A percentile compares a stretch with the other conserved stretches of the same genome.
Evolutionary conservation across 2,113 vertebrate species (phyloP).

Genomic region (Channa argus): DNA sequence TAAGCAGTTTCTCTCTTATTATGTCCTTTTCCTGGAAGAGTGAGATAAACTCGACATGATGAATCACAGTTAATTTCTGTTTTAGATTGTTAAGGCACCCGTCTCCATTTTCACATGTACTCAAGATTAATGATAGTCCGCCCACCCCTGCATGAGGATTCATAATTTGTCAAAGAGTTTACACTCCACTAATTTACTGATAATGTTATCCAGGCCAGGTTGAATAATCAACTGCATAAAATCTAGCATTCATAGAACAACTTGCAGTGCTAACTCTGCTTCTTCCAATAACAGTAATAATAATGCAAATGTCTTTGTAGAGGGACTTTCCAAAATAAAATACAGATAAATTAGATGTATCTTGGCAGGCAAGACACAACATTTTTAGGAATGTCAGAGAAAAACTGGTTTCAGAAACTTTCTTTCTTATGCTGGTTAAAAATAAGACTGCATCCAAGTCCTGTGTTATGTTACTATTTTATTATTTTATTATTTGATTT

Average conservation of each 20-base stretch:
- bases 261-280: not conserved
- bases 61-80: conserved; percentile 69
- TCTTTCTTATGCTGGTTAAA: not conserved
- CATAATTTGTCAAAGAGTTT: conserved; percentile 68
- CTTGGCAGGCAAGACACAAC: not conserved
- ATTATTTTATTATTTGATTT: not conserved
- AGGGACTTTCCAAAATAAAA: not conserved
- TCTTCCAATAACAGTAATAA: conserved; percentile 8
- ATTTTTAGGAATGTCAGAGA: not conserved
- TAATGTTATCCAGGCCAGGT: conserved; percentile 55
- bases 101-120: conserved; percentile 55
- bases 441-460: not conserved
- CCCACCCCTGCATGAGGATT: conserved; percentile 61
- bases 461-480: not conserved
- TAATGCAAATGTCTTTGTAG: conserved; percentile 17
- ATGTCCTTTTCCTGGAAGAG: conserved; percentile 63
- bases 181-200: conserved; percentile 56
- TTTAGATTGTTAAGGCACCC: conserved; percentile 53
- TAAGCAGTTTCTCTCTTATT: conserved; percentile 75
- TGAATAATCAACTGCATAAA: conserved; percentile 41
- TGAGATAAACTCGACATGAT: conserved; percentile 61
- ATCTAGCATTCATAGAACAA: conserved; percentile 1
- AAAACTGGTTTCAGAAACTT: conserved; percentile 5
- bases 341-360: conserved; percentile 2
- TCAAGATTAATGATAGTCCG: conserved; percentile 63